Conservation (phyloP, 2,888 invertebrate genomes). For the Netelia melanura region DNA sequence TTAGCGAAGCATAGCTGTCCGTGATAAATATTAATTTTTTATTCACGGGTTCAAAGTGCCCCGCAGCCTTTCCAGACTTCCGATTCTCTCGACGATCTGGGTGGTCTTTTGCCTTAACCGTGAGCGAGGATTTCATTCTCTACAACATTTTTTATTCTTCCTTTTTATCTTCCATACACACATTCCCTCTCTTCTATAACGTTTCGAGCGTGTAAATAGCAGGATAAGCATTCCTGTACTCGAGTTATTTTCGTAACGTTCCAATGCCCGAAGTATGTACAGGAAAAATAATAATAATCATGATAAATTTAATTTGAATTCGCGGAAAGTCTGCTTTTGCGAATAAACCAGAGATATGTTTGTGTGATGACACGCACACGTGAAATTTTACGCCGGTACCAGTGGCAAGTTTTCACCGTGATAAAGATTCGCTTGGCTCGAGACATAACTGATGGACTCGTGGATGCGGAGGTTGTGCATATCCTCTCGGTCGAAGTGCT, state of each 20-base stretch:
- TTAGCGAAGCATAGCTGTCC: conserved; percentile 12
- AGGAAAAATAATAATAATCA: no score
- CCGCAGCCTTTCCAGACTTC: neutral
- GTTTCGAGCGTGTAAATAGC: no score
- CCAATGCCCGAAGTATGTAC: conserved; percentile 13
- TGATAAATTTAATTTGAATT: no score
- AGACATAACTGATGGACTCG: neutral
- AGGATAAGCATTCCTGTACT: no score
- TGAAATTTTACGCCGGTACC: neutral
- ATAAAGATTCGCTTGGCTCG: neutral
- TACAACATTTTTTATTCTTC: conserved; percentile 9
- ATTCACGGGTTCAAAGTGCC: neutral
- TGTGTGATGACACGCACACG: neutral
- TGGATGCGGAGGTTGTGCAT: conserved; percentile 1
- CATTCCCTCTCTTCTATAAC: no score
- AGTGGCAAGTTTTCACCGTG: neutral
- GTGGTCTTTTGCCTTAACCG: conserved; percentile 28
- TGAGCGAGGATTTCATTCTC: conserved; percentile 41
- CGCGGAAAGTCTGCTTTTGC: no score
- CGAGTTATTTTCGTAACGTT: neutral
- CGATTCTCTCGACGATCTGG: conserved; percentile 33
- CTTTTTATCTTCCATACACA: neutral
- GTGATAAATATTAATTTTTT: conserved; percentile 23
- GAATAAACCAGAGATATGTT: no score
- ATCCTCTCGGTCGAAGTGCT: neutral